These are phyloP conservation scores for Elgaria multicarinata DNA, from an alignment of 2,113 vertebrate species.

Conservation along the genomic window DNA sequence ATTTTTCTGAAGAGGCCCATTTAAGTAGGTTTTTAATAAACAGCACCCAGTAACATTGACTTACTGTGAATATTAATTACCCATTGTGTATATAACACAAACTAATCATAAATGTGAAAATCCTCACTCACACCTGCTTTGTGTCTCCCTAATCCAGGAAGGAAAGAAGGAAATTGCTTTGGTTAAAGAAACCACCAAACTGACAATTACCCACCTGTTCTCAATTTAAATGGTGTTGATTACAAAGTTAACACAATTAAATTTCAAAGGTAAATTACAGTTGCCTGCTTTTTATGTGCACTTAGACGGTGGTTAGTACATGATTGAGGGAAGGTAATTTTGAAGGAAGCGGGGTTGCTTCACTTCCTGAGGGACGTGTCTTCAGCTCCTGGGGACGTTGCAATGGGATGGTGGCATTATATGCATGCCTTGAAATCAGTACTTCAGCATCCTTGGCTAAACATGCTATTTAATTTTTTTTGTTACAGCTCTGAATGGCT, in stretches of 20 bases:
- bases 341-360: background rate
- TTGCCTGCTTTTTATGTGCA: constrained; percentile 12
- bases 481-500: background rate
- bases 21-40: constrained; percentile 27
- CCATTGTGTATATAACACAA: background rate
- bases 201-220: constrained; percentile 22
- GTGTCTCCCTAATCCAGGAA: constrained; percentile 22
- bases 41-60: constrained; percentile 15
- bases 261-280: constrained; percentile 47
- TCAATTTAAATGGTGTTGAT: constrained; percentile 41
- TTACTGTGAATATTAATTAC: background rate
- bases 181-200: constrained; percentile 33
- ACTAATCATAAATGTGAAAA: constrained; percentile 18
- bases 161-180: background rate
- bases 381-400: background rate
- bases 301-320: constrained; percentile 17
- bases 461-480: background rate
- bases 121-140: constrained; percentile 3
- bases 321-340: background rate
- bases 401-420: background rate
- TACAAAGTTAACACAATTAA: constrained; percentile 50
- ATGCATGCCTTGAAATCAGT: background rate
- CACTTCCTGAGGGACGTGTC: background rate
- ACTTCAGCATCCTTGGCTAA: background rate
- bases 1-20: constrained; percentile 27